Evolutionary conservation across 2,113 vertebrate genomes (phyloP), one percentile per base, ranked within the genome.

Genomic region (Trematomus loennbergii): DNA sequence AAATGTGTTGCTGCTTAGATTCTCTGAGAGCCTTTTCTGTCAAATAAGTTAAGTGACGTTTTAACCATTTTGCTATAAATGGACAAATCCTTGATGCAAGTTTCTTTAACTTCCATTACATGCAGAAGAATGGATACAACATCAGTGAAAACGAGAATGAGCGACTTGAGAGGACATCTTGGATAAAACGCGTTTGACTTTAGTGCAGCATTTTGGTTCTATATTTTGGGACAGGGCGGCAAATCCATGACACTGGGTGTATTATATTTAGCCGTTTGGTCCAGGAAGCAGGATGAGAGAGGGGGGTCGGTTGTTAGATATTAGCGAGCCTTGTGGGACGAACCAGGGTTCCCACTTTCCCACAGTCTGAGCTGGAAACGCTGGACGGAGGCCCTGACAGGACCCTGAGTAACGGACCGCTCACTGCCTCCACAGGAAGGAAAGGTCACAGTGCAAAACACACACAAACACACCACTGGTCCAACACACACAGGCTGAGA

Each of bases 361-460:
- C 94, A 95, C 94, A 94, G 92, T 94, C 92, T 70, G 72, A 65
- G 84, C 87, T 86, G 78, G 79, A 91, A 84, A 87, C n/a, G 22
- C 87, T 89, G 92, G 92, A 95, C 84, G 69, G 73, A 58, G 82
- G 91, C 88, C 85, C 76, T 94, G 94, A 93, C 93, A 94, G 93
- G 89, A 87, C 71, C 40, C 76, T 87, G 91, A 82, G 88, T 87
- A 87, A 82, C 12, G n/a, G 70, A 86, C 83, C 60, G 76, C 71
- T 81, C 84, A 57, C 91, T 79, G 79, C 15, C 67, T 85, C 67
- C 85, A 79, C 90, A 93, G 92, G 92, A 93, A 93, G 68, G 68
- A 87, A 78, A 88, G 89, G 91, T 93, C 91, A 82, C 12, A 50
- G 84, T 75, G 85, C 88, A 88, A 82, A 78, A 82, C 73, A n/a